A percentile compares a stretch with the other conserved stretches of the same genome.
Evolutionary conservation across 2,113 vertebrate species (phyloP).

Genomic region (Pseudorectes ferrugineus): DNA sequence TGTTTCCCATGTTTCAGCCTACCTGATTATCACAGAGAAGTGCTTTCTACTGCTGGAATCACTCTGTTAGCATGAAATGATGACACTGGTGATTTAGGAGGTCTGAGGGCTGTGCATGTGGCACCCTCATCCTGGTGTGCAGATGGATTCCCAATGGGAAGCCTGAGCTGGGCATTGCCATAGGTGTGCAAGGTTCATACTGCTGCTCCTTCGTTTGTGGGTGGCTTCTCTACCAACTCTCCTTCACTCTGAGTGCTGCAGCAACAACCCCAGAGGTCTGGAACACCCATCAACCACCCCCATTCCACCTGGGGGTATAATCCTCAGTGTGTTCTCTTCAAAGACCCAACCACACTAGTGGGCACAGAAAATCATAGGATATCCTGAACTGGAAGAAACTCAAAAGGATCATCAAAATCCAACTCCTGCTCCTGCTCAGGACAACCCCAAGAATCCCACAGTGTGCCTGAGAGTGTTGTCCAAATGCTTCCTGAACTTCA

Average conservation of each 20-base stretch:
- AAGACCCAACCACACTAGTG: no score
- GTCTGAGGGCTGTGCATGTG: not conserved
- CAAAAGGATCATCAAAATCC: not conserved
- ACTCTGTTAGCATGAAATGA: not conserved
- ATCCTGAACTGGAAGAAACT: not conserved
- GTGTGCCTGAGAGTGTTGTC: not conserved
- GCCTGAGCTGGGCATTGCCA: fast-evolving
- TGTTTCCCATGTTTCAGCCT: fast-evolving
- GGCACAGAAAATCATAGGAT: not conserved
- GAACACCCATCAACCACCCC: not conserved
- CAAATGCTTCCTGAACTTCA: not conserved
- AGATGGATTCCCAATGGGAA: fast-evolving
- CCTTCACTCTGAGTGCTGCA: fast-evolving
- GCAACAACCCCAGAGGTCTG: no score
- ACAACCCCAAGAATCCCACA: not conserved
- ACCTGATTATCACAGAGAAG: not conserved
- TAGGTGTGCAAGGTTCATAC: not conserved
- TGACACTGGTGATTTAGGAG: not conserved
- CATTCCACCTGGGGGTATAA: fast-evolving
- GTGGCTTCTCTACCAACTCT: fast-evolving
- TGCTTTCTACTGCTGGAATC: not conserved
- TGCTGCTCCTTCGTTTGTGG: not conserved
- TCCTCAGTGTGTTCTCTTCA: not conserved
- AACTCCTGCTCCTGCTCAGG: not conserved
- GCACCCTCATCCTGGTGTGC: fast-evolving